Evolutionary conservation across 64 coral and sea anemone genomes (phyloP), one percentile per base, ranked within the genome.

Genomic region (Pachyseris speciosa): DNA sequence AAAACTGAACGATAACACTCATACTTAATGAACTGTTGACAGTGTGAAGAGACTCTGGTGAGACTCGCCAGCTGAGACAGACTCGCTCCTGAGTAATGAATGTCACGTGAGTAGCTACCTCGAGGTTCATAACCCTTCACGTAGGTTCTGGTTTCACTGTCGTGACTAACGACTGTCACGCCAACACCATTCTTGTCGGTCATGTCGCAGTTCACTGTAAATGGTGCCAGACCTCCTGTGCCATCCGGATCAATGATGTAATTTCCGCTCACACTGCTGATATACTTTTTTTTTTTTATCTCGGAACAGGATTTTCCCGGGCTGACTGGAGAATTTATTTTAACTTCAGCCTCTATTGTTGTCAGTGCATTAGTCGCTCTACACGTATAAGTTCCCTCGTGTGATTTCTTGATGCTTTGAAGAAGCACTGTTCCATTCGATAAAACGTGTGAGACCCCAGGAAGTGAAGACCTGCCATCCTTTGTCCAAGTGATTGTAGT

Each of bases 401-500:
- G 22, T 4, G 57, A 61, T 24, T 61, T 24, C 57, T 7, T 61
- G 20, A 61, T 24, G 27, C 27, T 26, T 25, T 9, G n/a, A 26
- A 61, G 16, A 25, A 61, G 3, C 2, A 61, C 20, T 61, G 57
- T 61, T 61, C 57, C 57, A 61, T 61, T 61, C n/a, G 0, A 5
- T 5, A 61, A 61, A 61, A 61, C 3, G 57, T n/a, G n/a, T 61
- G n/a, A 25, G 20, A 7, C 57, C 10, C 4, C 57, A 25, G 57
- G 57, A 61, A 61, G n/a, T 61, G n/a, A 61, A 9, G 20, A 24
- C 57, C 27, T n/a, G 57, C 9, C 22, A 24, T 61, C 44, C 55
- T 73, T 83, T 76, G 49, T 85, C 90, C 90, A 92, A 15, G 90
- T 63, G 45, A 85, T 61, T 0, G 63, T 69, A 52, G 90, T 79